phyloP scores from a whole-genome alignment of 2,797 vertebrate genomes.

The Pseudochaenichthys georgianus region DNA sequence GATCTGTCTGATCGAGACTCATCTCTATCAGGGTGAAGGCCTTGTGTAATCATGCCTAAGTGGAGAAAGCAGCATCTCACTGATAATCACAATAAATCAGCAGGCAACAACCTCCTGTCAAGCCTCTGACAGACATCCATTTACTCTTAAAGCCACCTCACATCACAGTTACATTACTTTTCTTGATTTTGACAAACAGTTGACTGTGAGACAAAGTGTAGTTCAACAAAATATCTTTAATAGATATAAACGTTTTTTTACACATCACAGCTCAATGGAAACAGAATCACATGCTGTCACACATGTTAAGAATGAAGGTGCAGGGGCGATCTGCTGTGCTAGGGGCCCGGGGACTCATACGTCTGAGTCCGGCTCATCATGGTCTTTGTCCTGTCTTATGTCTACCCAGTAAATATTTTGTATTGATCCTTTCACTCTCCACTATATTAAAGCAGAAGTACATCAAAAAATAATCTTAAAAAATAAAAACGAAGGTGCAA shows the following conservation, averaged over 20 bases:
- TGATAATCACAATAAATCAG: conserved; percentile 63
- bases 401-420: conserved; percentile 29
- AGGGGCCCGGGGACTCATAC: conserved; percentile 30
- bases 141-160: conserved; percentile 37
- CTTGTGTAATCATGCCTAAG: conserved; percentile 54
- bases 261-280: conserved; percentile 83
- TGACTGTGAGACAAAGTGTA: conserved; percentile 46
- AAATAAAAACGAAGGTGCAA: conserved; percentile 78
- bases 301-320: conserved; percentile 77
- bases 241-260: conserved; percentile 83
- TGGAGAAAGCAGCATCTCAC: conserved; percentile 61
- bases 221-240: conserved; percentile 86
- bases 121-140: conserved; percentile 42
- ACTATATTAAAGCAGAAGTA: conserved; percentile 65
- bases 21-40: conserved; percentile 29
- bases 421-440: conserved; percentile 33
- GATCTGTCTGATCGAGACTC: conserved; percentile 33
- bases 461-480: conserved; percentile 63
- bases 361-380: conserved; percentile 48
- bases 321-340: conserved; percentile 65
- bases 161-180: background rate
- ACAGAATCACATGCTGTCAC: conserved; percentile 79
- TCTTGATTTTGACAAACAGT: background rate
- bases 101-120: conserved; percentile 38
- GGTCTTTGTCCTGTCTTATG: conserved; percentile 36